Percentiles rank a stretch among this genome's conserved stretches.
Evolutionary conservation across 2,888 invertebrate genomes (phyloP).

Genomic region (Stramonita haemastoma): DNA sequence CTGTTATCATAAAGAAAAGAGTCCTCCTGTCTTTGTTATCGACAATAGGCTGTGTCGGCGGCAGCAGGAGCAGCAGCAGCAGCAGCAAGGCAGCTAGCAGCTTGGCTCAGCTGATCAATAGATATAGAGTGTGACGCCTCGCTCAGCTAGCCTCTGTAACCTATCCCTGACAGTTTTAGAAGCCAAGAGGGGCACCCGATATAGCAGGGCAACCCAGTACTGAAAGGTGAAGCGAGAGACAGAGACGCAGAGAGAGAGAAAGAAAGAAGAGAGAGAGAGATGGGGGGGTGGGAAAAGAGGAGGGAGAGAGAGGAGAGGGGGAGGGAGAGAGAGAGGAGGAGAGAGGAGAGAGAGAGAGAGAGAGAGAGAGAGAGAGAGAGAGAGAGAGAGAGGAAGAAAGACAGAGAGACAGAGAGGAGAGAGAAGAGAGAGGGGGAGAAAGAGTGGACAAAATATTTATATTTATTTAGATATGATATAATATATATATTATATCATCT

Average conservation of each 20-base stretch:
- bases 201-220: neutral
- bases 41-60: too few species aligned
- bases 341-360: neutral
- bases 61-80: too few species aligned
- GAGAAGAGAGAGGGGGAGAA: neutral
- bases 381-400: neutral
- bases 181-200: too few species aligned
- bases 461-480: too few species aligned
- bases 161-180: too few species aligned
- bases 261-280: neutral
- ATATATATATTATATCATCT: too few species aligned
- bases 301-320: neutral
- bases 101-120: too few species aligned
- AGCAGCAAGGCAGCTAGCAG: too few species aligned
- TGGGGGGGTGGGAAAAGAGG: neutral
- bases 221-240: neutral
- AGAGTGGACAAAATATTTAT: neutral
- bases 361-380: neutral
- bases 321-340: neutral
- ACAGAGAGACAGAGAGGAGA: neutral
- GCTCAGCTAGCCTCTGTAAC: neutral
- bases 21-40: too few species aligned
- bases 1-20: too few species aligned
- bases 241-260: neutral
- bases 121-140: neutral